These are phyloP conservation scores for Pristis pectinata DNA, from an alignment of 2,797 vertebrate genomes.

Conservation along the genomic window DNA sequence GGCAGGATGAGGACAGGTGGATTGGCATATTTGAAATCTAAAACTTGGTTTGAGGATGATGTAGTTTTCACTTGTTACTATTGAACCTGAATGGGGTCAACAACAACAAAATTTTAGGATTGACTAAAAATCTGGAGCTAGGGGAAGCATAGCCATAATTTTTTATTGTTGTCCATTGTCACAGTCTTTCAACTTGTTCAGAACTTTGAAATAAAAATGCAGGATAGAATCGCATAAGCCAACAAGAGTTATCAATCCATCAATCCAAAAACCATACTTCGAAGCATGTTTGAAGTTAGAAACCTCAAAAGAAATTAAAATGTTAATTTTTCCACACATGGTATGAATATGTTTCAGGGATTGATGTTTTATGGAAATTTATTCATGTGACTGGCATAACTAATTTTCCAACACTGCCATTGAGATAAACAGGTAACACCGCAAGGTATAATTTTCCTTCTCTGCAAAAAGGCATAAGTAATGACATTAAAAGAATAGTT, in stretches of 20 bases:
- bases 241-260: neutral
- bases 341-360: neutral
- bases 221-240: neutral
- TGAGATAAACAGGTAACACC: neutral
- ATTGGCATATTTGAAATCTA: neutral
- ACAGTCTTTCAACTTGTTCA: neutral
- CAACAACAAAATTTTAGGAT: neutral
- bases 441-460: neutral
- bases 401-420: neutral
- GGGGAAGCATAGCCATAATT: neutral
- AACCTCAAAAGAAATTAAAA: neutral
- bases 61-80: neutral
- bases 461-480: neutral
- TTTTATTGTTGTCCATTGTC: neutral
- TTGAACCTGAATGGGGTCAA: neutral
- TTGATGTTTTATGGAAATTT: neutral
- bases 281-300: neutral
- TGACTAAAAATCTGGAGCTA: neutral
- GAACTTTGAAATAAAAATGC: neutral
- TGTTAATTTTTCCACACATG: neutral
- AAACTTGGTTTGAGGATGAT: neutral
- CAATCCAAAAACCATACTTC: neutral
- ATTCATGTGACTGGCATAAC: neutral
- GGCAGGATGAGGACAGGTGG: neutral
- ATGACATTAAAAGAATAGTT: too few relatives aligned